phyloP scores from a whole-genome alignment of 2,888 invertebrate genomes.

The Campaea margaritaria region DNA sequence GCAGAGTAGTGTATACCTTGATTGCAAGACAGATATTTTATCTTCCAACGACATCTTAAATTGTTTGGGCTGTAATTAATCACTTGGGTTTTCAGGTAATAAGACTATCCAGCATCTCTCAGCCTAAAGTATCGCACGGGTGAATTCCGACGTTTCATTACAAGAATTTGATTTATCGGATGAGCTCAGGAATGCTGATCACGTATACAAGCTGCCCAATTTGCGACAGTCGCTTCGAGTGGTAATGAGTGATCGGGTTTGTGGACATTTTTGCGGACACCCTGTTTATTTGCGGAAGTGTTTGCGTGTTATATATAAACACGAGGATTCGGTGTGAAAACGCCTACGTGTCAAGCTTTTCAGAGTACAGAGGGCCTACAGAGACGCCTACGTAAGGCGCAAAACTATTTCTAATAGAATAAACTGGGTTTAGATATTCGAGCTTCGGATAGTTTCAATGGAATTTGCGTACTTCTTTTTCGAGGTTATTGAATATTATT shows the following conservation, averaged over 20 bases:
- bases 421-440: not conserved
- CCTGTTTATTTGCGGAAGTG: slow-evolving; percentile 5
- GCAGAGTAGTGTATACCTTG: no score
- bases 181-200: slow-evolving; percentile 61
- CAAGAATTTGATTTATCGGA: slow-evolving; percentile 77
- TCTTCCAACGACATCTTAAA: no score
- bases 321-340: not conserved
- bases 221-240: slow-evolving; percentile 39
- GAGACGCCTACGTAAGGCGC: not conserved
- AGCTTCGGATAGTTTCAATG: not conserved
- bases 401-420: not conserved
- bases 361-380: not conserved
- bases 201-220: slow-evolving; percentile 47
- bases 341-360: not conserved
- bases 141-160: slow-evolving; percentile 75
- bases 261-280: slow-evolving; percentile 21
- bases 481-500: not conserved
- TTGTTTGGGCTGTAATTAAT: no score
- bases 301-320: slow-evolving; percentile 6
- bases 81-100: not conserved
- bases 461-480: no score
- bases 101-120: slow-evolving; percentile 1
- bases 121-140: slow-evolving; percentile 50
- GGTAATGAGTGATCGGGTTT: slow-evolving; percentile 45
- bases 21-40: no score